Base-by-base conservation (phyloP, 2,888 invertebrate genomes). In the Parochlus steinenii region DNA sequence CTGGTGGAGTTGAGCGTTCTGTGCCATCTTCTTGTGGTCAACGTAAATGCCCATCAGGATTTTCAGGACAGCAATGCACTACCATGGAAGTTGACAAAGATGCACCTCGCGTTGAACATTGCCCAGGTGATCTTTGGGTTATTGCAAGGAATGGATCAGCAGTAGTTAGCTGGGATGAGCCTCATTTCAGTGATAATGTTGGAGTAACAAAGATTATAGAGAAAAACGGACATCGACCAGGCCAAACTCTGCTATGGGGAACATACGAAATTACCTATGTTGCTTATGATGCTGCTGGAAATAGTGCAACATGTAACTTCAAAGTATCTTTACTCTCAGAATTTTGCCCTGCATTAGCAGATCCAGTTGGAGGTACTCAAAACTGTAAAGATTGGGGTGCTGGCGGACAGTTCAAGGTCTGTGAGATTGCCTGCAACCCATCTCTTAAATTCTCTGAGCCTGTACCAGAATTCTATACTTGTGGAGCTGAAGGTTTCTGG, bases 401-500 rank as follows among this genome's bases (percentile, higher is more conserved):
- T 3, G 89, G 89, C 35, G 87, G 92, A 26, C 86, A 89, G 51
- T 92, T 90, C 59, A 90, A 90, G 62, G 83, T 92, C 2, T 95
- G 93, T 55, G 87, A 89, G 58, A 89, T 90, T 40, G 68, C 74
- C 31, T 90, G 90, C 49, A 81, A 85, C 45, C 60, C 72, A 38
- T 85, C 86, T n/a, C 62, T 87, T 5, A 67, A 81, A 44, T 97
- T 97, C 64, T 89, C 92, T 0, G 82, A 87, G 52, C 73, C 76
- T 38, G 83, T 92, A n/a, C 92, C 95, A 2, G 81, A 85, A 45
- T 95, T 95, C 67, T 97, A 92, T 56, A 89, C 89, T 2, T 97
- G 97, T 52, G 93, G 92, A n/a, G 85, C 83, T 35, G 93, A 95
- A 71, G 97, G 95, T 25, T 85, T 89, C 60, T 97, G 95, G 97